A percentile compares a stretch with the other conserved stretches of the same genome.
Conservation (phyloP, 2,797 vertebrate genomes). For the Limnodromus scolopaceus region DNA sequence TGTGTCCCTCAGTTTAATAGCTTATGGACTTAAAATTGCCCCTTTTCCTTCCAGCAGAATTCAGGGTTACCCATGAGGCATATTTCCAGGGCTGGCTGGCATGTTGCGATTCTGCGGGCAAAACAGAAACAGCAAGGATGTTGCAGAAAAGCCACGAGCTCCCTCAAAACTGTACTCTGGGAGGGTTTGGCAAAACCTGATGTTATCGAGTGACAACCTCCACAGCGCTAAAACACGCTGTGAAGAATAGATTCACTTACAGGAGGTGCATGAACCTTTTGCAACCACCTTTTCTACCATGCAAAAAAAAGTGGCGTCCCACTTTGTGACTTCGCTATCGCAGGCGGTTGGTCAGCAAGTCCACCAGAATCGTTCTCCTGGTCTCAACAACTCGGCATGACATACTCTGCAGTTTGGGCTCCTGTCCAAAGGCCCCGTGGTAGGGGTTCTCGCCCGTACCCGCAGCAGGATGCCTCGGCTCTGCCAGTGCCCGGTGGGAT, state of each 20-base stretch:
- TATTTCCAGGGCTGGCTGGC: background rate
- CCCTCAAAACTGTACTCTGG: background rate
- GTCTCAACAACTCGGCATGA: background rate
- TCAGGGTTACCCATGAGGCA: background rate
- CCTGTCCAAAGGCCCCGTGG: accelerated
- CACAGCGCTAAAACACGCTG: accelerated
- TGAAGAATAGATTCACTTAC: accelerated
- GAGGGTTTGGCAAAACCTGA: background rate
- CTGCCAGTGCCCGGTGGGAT: background rate
- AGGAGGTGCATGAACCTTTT: background rate
- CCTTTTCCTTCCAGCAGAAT: background rate
- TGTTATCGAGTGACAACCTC: background rate
- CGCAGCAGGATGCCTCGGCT: background rate
- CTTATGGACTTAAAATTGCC: background rate
- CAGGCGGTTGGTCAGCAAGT: background rate
- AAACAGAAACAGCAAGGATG: background rate
- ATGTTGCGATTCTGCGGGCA: background rate
- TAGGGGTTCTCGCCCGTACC: background rate
- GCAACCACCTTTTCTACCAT: background rate
- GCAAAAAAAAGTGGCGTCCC: background rate
- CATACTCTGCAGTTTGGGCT: background rate
- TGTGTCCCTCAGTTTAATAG: background rate
- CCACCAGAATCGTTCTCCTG: background rate
- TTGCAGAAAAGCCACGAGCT: background rate
- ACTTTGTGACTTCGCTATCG: background rate